Base-by-base conservation (phyloP, 2,797 vertebrate genomes). In the Coluber constrictor region DNA sequence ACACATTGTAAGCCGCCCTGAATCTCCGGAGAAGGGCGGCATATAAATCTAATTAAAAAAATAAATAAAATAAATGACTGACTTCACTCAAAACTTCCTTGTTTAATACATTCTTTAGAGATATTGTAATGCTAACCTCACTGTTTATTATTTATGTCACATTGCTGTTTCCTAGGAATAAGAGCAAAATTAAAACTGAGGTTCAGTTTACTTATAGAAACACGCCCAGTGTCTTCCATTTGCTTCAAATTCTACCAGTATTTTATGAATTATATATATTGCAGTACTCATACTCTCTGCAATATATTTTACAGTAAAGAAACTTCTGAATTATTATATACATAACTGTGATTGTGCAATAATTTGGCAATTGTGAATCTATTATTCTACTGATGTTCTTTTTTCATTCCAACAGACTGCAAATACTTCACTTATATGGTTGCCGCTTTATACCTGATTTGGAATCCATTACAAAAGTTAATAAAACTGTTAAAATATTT, bases 341-440 rank as follows among this genome's bases (percentile, higher is more conserved):
- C 20, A 60, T 29, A 61, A 27, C 60, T 25, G 60, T 56, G 94
- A 57, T 55, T 87, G 63, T 0, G 56, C 10, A 3, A 0, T 57
- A 74, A 23, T 90, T 27, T 79, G 5, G 93, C 29, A 16, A 25
- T 32, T 18, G 1, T 59, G 25, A 20, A 8, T 43, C 88, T 27
- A 63, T 86, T 92, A 20, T 63, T 93, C 32, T 94, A 88, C 20
- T 90, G 91, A 92, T 89, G 51, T 23, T 60, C 9, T 90, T 0
- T 93, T 94, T 92, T 74, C 4, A 94, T 86, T 91, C 54, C 94
- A 95, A 86, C 88, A 96, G 95, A 87, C 57, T 96, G 59, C 97
- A 96, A 87, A 93, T 95, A 29, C 79, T 97, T 93, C 95, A 96
- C 93, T 92, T 96, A 1, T 97, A 94, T 63, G 93, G 90, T 54